Evolutionary conservation across 2,888 invertebrate genomes (phyloP).

Genomic region (Drosophila paramelanica): DNA sequence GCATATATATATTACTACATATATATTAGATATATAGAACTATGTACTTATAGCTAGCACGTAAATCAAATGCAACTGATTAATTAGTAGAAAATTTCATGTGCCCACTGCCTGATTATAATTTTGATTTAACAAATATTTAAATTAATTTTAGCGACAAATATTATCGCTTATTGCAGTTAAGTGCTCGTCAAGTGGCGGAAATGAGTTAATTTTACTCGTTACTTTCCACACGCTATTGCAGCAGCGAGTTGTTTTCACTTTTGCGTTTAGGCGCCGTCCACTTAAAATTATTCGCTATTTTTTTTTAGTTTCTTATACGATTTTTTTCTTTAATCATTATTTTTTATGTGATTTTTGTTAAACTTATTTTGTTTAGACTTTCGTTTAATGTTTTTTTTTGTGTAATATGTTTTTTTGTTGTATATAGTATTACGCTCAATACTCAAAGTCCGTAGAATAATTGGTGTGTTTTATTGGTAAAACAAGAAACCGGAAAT

Average conservation of each 20-base stretch:
- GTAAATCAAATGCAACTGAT: conserved; percentile 32
- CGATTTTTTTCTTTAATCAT: conserved; percentile 18
- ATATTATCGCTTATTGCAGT: background rate
- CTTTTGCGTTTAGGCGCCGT: conserved; percentile 14
- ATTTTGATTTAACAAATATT: conserved; percentile 12
- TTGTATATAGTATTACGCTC: conserved; percentile 60
- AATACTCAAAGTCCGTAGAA: conserved; percentile 73
- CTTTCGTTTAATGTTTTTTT: conserved; percentile 30
- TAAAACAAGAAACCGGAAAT: conserved; percentile 47
- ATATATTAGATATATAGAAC: conserved; percentile 10
- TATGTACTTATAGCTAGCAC: conserved; percentile 20
- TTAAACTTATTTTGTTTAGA: conserved; percentile 66
- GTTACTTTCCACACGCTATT: background rate
- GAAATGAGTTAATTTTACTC: background rate
- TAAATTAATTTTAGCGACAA: background rate
- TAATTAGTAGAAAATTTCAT: conserved; percentile 27
- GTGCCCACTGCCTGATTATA: conserved; percentile 23
- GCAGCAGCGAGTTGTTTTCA: background rate
- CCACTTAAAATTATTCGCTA: conserved; percentile 26
- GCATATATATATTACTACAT: background rate
- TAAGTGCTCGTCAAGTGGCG: background rate
- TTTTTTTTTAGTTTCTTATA: conserved; percentile 14
- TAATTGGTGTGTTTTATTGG: conserved; percentile 60
- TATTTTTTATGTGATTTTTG: conserved; percentile 71
- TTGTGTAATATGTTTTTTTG: conserved; percentile 31